Evolutionary conservation across 2,797 vertebrate species (phyloP).

Genomic region (Catostomus latipinnis): DNA sequence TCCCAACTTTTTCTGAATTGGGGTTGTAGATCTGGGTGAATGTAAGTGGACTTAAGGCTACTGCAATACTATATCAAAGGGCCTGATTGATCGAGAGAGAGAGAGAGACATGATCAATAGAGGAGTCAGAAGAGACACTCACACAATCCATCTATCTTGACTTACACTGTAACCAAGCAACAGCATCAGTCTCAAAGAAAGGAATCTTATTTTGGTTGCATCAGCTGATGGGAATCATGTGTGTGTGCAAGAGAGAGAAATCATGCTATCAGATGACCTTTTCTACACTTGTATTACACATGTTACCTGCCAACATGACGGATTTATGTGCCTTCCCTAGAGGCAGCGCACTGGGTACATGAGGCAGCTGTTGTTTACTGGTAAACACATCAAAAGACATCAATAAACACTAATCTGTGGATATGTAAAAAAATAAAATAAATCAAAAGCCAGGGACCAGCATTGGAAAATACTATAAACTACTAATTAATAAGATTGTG

Average conservation of each 20-base stretch:
- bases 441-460: background rate
- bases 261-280: constrained; percentile 53
- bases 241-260: constrained; percentile 39
- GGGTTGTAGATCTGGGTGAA: constrained; percentile 29
- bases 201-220: constrained; percentile 39
- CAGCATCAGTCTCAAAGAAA: constrained; percentile 47
- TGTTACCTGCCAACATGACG: constrained; percentile 50
- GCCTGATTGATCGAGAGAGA: constrained; percentile 50
- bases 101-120: constrained; percentile 56
- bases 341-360: constrained; percentile 27
- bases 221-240: constrained; percentile 14
- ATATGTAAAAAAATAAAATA: background rate
- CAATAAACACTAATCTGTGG: constrained; percentile 20
- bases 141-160: constrained; percentile 56
- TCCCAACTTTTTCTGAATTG: background rate
- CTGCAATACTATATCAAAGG: constrained; percentile 54
- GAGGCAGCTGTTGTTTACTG: constrained; percentile 23
- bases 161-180: constrained; percentile 58
- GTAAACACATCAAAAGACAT: constrained; percentile 20
- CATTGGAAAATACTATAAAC: too few species aligned
- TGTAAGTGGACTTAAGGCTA: constrained; percentile 37
- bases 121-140: constrained; percentile 54
- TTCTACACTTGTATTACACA: constrained; percentile 20
- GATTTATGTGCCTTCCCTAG: constrained; percentile 45
- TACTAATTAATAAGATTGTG: too few species aligned